Evolutionary conservation across 2,888 invertebrate genomes (phyloP), one percentile per base, ranked within the genome.

Genomic region (Hoplodrina ambigua): DNA sequence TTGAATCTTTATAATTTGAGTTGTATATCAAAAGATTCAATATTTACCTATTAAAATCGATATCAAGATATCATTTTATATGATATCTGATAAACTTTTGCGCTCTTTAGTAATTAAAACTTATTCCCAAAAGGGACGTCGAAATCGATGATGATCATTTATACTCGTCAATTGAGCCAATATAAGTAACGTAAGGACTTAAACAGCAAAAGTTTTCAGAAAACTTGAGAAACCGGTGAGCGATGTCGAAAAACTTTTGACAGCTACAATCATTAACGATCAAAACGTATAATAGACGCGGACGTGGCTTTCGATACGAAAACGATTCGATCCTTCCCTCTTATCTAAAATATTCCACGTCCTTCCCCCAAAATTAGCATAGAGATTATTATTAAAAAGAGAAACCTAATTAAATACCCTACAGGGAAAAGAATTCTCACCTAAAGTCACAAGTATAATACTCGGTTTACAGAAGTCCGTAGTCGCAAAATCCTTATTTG

Each of bases 401-500:
- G 56, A 67, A 69, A 67, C 60, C 54, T 64, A 78, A 80, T 61
- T 80, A 83, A 76, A 69, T 66, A 60, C 57, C 37, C 69, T 44
- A 61, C 49, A 52, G 82, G 74, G 72, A 73, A 71, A 77, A 71
- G 4, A 75, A 77, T 78, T 71, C 50, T 72, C 69, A 74, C 65
- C 61, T 71, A 77, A 72, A 73, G 46, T 70, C 71, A 37, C 62
- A 71, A 65, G 58, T 73, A 78, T 78, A 75, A 79, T 71, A 61
- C 72, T 66, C 63, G 70, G 61, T 80, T 74, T 78, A 76, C 70
- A 77, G 60, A 77, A 75, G 57, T 60, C 62, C 63, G 77, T 72
- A 79, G 80, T 71, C 79, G 80, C 78, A 76, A 85, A 85, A 86
- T 86, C 84, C 83, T 85, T 88, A 86, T 89, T 89, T 88, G 85